Base-by-base conservation (phyloP, 2,113 vertebrate species). In the Ia io region DNA sequence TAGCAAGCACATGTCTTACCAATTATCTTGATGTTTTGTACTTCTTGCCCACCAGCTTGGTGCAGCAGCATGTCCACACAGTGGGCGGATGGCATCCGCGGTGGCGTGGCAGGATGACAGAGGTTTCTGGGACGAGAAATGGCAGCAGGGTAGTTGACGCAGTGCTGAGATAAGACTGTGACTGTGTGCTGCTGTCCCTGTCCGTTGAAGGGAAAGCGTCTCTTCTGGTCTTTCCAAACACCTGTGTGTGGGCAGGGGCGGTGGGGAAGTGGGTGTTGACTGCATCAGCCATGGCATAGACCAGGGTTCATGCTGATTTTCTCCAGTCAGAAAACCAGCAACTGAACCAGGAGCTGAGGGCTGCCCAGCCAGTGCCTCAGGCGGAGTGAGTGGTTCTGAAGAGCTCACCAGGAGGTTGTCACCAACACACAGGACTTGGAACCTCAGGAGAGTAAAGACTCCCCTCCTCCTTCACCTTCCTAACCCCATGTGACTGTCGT, bases 11-110 rank as follows among this genome's bases (percentile, higher is more conserved):
- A 4, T 73, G 91, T 40, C 63, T 70, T 17, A 18, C 40, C 28
- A 3, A 40, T 3, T 47, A 1, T n/a, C 70, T 8, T 37, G 51
- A 23, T 5, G 13, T 20, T 25, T 76, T 51, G 32, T 40, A n/a
- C n/a, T 42, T 35, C 70, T 53, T 35, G 59, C 71, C 77, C 71
- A 14, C 90, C 71, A 35, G 13, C 56, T 14, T 14, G 59, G 42
- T 20, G 28, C 4, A 5, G n/a, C 40, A 0, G 5, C 53, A 16
- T 6, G 5, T 49, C 44, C 2, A 4, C 1, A 0, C 10, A 9
- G 59, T 4, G 22, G 13, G 9, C 56, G 13, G 3, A 10, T 0
- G 80, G 16, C 2, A 8, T 30, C 1, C 25, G 25, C 12, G 9
- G 18, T 1, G n/a, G 17, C 8, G 1, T 37, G 71, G 69, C 23